Percentiles rank a stretch among this genome's conserved stretches.
phyloP scores from a whole-genome alignment of 2,888 invertebrate genomes.

The Lepidonotus clava region DNA sequence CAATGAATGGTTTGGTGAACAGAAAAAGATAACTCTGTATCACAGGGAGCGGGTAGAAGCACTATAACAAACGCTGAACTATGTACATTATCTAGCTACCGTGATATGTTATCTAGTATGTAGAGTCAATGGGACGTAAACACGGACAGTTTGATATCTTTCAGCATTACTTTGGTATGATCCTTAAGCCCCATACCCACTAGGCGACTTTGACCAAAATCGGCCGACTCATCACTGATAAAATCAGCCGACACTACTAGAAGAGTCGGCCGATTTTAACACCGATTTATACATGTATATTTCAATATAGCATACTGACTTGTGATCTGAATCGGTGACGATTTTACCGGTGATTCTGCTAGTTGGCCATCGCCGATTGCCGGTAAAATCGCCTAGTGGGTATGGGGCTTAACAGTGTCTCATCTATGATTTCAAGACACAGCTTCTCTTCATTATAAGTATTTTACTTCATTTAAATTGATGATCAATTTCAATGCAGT shows the following conservation, averaged over 20 bases:
- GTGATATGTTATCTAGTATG: slow-evolving; percentile 14
- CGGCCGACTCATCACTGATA: neutral
- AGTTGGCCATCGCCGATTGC: no score
- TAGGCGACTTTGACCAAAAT: no score
- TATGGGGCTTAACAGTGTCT: no score
- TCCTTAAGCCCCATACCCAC: neutral
- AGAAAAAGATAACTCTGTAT: neutral
- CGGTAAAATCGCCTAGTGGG: no score
- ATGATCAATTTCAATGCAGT: no score
- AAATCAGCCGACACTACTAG: neutral
- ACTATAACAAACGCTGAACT: neutral
- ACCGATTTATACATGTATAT: neutral
- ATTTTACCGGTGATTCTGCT: no score
- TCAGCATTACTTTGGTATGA: neutral
- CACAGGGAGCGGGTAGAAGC: neutral
- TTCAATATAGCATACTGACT: neutral
- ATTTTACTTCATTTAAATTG: no score
- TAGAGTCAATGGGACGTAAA: no score
- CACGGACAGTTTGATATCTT: neutral
- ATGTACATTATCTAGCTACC: slow-evolving; percentile 7
- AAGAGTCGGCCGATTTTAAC: neutral
- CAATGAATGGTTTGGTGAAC: neutral
- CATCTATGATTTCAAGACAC: no score
- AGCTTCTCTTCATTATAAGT: no score
- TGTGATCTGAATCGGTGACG: no score